A percentile compares a stretch with the other conserved stretches of the same genome.
phyloP scores from a whole-genome alignment of 1,140 invertebrate genomes.

The Solenopsis fugax region DNA sequence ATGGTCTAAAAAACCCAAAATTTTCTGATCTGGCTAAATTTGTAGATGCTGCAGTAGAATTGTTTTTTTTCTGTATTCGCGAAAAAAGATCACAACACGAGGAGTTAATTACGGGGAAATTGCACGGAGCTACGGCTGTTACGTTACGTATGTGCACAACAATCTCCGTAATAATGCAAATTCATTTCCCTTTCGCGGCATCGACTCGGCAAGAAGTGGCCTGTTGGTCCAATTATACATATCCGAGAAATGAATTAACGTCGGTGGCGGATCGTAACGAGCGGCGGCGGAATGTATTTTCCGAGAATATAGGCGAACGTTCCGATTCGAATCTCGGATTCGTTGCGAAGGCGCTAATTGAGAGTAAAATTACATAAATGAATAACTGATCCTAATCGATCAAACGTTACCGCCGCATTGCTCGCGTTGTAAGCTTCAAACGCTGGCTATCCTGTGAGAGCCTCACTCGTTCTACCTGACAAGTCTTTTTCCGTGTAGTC shows the following conservation, averaged over 20 bases:
- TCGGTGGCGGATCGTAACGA: constrained; percentile 67
- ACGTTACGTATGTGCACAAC: background rate
- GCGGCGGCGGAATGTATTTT: constrained; percentile 53
- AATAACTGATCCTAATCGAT: constrained; percentile 78
- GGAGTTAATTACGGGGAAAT: background rate
- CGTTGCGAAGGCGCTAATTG: constrained; percentile 79
- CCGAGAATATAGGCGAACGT: constrained; percentile 49
- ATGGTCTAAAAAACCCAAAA: no score
- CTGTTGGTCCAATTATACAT: constrained; percentile 72
- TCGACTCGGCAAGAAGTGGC: background rate
- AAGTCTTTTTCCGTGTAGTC: constrained; percentile 35
- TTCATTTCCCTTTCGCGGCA: constrained; percentile 50
- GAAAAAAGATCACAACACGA: background rate
- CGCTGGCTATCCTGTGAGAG: constrained; percentile 52
- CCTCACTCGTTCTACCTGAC: background rate
- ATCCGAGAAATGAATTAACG: constrained; percentile 80
- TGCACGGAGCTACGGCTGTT: background rate
- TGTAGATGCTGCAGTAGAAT: no score
- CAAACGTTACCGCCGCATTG: constrained; percentile 72
- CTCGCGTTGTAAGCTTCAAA: constrained; percentile 33
- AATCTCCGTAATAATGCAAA: constrained; percentile 50
- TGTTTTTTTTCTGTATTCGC: no score
- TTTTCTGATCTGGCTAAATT: no score
- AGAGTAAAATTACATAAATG: constrained; percentile 77
- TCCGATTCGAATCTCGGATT: constrained; percentile 73